Evolutionary conservation across 2,797 vertebrate species (phyloP), one percentile per base, ranked within the genome.

Genomic region (Arremon aurantiirostris): DNA sequence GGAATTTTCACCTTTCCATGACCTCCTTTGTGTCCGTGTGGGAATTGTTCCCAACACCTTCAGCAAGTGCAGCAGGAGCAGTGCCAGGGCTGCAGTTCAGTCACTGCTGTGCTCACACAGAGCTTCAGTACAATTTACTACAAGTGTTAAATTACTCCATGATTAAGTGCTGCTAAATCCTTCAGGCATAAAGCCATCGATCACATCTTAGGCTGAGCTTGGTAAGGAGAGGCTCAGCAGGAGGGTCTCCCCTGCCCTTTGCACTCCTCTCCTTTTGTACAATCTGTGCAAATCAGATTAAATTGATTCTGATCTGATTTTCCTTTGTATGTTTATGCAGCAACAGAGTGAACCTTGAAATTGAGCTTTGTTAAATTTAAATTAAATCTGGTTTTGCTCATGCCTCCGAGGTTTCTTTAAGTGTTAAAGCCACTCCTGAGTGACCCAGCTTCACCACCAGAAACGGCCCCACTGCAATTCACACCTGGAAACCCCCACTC

Each of bases 391-490:
- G 2, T 10, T 12, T 10, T 14, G 19, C 26, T 2, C 55, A 5
- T 6, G 46, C 21, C 60, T 22, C 10, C 0, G 21, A 16, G 47
- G 47, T 14, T 66, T n/a, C 41, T 28, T 12, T 6, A 7, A 19
- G 47, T 6, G 63, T 34, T 14, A 34, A 75, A 82, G 26, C 14
- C 55, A 5, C 55, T 3, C 61, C 13, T 22, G 47, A 26, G 22
- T 2, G 32, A 49, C 18, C 65, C 44, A 1, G 19, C 21, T 19
- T 12, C 16, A 7, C 28, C 59, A 7, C 26, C 42, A 27, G 35
- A 5, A 47, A 12, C 2, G 9, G 34, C 9, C 49, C 15, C 1
- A 0, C 46, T 15, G 42, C 39, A 2, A 16, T 47, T 81, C 53
- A 1, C 49, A 11, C 41, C 61, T 7, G 27, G 55, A 63, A 30